Evolutionary conservation across 2,113 vertebrate genomes (phyloP).

Genomic region (Plotosus lineatus): DNA sequence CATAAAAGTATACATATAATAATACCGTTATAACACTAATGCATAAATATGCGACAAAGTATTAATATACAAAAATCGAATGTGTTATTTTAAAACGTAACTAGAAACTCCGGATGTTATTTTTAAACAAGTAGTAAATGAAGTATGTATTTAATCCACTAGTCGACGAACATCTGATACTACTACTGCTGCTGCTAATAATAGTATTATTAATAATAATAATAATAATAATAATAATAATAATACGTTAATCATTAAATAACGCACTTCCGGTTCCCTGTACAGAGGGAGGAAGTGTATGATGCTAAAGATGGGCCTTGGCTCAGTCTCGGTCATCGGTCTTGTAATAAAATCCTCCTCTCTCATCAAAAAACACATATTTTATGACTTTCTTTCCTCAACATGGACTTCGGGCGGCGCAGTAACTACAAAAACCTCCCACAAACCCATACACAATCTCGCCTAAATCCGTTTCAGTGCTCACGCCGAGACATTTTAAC

Average conservation of each 20-base stretch:
- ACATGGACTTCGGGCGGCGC: neutral
- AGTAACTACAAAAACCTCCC: neutral
- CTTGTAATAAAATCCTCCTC: slow-evolving; percentile 22
- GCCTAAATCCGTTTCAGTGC: neutral
- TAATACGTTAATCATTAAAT: neutral
- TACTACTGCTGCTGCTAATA: too few relatives aligned
- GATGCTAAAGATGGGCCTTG: neutral
- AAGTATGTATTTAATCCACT: neutral
- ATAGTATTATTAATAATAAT: neutral
- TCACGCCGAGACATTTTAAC: slow-evolving; percentile 66
- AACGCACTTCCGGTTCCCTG: neutral
- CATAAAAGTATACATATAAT: neutral
- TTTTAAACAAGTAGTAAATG: neutral
- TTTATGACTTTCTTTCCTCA: slow-evolving; percentile 15
- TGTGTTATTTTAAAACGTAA: neutral
- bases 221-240: neutral
- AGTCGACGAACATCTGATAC: neutral
- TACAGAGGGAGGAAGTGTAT: neutral
- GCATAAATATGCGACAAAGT: neutral
- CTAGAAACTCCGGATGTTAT: neutral
- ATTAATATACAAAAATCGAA: neutral
- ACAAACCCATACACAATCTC: neutral
- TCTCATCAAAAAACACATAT: slow-evolving; percentile 23
- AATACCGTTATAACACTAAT: neutral
- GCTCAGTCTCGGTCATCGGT: neutral